Conservation (phyloP, 2,113 vertebrate species). For the Cygnus buccinator region DNA sequence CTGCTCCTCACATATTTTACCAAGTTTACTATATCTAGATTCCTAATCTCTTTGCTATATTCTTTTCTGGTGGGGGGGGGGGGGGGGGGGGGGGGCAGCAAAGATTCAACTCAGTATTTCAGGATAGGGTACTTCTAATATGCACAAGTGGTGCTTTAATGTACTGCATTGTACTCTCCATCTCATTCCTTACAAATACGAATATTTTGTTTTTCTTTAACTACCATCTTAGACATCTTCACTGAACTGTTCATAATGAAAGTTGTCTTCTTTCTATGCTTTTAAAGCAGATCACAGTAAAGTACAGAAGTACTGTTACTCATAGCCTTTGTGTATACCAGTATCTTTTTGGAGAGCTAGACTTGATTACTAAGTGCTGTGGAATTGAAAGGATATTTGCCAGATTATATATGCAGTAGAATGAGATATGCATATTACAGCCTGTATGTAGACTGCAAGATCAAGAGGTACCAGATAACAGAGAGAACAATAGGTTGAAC, state of each 20-base stretch:
- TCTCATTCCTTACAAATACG: background rate
- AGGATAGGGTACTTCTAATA: background rate
- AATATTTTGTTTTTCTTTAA: background rate
- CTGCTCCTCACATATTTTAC: background rate
- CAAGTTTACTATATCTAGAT: background rate
- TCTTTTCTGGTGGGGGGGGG: background rate
- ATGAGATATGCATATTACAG: background rate
- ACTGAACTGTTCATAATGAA: background rate
- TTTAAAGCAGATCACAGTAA: background rate
- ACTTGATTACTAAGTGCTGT: background rate
- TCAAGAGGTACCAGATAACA: background rate
- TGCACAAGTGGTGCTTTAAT: background rate
- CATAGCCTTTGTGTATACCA: background rate
- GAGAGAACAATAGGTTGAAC: background rate
- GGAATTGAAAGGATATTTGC: background rate
- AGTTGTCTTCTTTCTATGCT: background rate
- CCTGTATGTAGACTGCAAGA: background rate
- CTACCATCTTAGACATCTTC: background rate
- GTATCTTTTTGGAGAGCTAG: background rate
- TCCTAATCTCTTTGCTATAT: background rate
- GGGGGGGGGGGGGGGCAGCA: background rate
- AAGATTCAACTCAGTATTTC: background rate
- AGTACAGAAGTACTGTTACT: background rate
- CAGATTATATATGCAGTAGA: background rate
- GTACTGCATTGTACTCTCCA: background rate